These are phyloP conservation scores for Stigmatopora argus DNA, from an alignment of 2,113 vertebrate species.

Conservation along the genomic window DNA sequence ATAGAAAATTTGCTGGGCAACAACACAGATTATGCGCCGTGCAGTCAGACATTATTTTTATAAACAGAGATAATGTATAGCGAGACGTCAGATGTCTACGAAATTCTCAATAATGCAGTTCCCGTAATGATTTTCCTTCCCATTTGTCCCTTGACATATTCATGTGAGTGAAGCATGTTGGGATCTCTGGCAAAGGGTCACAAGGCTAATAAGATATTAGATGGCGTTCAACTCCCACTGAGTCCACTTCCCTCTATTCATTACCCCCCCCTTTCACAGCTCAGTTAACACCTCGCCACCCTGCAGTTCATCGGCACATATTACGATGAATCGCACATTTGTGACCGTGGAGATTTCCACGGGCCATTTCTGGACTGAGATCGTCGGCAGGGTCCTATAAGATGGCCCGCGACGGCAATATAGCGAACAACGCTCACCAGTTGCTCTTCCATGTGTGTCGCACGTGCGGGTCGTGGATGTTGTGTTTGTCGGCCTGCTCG, in stretches of 20 bases:
- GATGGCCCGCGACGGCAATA: slow-evolving; percentile 38
- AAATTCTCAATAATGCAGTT: neutral
- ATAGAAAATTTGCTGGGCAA: neutral
- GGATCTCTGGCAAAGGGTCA: slow-evolving; percentile 64
- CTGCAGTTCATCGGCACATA: slow-evolving; percentile 58
- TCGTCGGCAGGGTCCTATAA: slow-evolving; percentile 30
- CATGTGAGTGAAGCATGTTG: slow-evolving; percentile 65
- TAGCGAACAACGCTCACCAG: slow-evolving; percentile 76
- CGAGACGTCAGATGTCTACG: neutral
- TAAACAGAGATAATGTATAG: neutral
- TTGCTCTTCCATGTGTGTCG: slow-evolving; percentile 99
- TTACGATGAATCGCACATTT: slow-evolving; percentile 47
- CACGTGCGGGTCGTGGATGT: slow-evolving; percentile 93
- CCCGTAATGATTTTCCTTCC: neutral
- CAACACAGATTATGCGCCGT: neutral
- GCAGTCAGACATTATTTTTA: neutral
- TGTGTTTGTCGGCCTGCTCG: slow-evolving; percentile 94
- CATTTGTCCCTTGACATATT: slow-evolving; percentile 40
- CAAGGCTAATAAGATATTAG: slow-evolving; percentile 89
- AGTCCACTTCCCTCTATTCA: slow-evolving; percentile 44
- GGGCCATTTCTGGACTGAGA: slow-evolving; percentile 47
- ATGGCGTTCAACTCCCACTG: slow-evolving; percentile 76
- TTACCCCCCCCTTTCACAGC: slow-evolving; percentile 28
- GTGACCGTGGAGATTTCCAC: slow-evolving; percentile 48
- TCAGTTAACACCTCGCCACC: slow-evolving; percentile 56